Base-by-base conservation (phyloP, 1,140 invertebrate genomes). In the Daktulosphaira vitifoliae region DNA sequence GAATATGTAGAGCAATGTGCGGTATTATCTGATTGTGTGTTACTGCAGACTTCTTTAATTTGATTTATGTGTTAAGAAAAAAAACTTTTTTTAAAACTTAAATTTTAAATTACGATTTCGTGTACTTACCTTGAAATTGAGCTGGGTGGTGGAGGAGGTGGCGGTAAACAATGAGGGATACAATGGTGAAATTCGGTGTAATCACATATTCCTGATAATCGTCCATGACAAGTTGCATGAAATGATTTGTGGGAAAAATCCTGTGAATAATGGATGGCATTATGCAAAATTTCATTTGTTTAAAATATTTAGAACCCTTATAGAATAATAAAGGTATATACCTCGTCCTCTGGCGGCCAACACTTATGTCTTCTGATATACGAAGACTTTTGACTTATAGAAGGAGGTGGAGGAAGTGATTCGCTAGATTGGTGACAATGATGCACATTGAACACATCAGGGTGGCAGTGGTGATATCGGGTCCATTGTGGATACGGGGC, bases 401-500 rank as follows among this genome's bases (percentile, higher is more conserved):
- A 13, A 3, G n/a, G 8, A 3, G 25, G 54, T 2, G 33, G 38
- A 15, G 25, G 5, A 6, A 11, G 5, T 11, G 29, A 33, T 11
- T 33, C 5, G 5, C 29, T 11, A n/a, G n/a, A 2, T n/a, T 46
- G 56, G 11, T 33, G 56, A 42, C 56, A 62, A 39, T 62, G 56
- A 7, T 62, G 56, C 7, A 48, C 18, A 2, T 22, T 39, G 2
- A 48, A 62, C 26, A n/a, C 42, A 16, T 62, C 39, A 3, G 56
- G 25, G 23, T 62, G 56, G 56, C 56, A 62, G 42, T 48, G 56
- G n/a, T 62, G 56, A 11, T 62, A 62, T 16, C 42, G 16, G 1
- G 56, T 65, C 79, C 85, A 87, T 68, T 81, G 77, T 66, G 84
- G 81, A 71, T 83, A 82, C 66, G 87, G 87, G 20, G 86, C 86